Evolutionary conservation across 1,140 invertebrate genomes (phyloP), one percentile per base, ranked within the genome.

Genomic region (Tribolium castaneum): DNA sequence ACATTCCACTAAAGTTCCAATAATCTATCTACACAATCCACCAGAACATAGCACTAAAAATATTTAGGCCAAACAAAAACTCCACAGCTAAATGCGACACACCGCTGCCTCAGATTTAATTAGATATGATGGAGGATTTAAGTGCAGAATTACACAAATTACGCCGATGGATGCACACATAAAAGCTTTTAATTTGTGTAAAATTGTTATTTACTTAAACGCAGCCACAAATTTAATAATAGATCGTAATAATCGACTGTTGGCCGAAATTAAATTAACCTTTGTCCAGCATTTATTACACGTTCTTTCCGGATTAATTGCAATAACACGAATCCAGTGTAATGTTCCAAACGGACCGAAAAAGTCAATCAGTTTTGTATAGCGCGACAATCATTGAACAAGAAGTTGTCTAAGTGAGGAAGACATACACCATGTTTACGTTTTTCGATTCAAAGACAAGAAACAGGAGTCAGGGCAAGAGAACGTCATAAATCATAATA

Each of bases 191-290:
- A 66, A 66, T 66, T 66, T 35, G 12, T 13, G 59, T 66, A 66
- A 66, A 66, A 66, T 66, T 66, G 59, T 66, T 66, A 66, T 66
- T 66, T 66, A 66, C 59, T 66, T 66, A 19, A 66, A 66, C 59
- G 59, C 12, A 66, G 7, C 59, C 59, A 30, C 59, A 34, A 34
- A 66, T 66, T 66, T 66, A 34, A 66, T 66, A 35, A 66, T 35
- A 66, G 59, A 66, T 66, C 25, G 30, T 66, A 66, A 66, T 66
- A 66, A 66, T 35, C 30, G 59, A 66, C 59, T 66, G 59, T 35
- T 66, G 5, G 3, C 59, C 4, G 45, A 35, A 66, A 66, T 13
- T 6, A 35, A 35, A 66, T 66, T 66, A 66, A 66, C 30, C 54
- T 66, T 66, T 22, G 13, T 35, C 30, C 25, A 45, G 39, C 54